These are phyloP conservation scores for Macrocentrus cingulum DNA, from an alignment of 1,140 invertebrate species.

Conservation along the genomic window DNA sequence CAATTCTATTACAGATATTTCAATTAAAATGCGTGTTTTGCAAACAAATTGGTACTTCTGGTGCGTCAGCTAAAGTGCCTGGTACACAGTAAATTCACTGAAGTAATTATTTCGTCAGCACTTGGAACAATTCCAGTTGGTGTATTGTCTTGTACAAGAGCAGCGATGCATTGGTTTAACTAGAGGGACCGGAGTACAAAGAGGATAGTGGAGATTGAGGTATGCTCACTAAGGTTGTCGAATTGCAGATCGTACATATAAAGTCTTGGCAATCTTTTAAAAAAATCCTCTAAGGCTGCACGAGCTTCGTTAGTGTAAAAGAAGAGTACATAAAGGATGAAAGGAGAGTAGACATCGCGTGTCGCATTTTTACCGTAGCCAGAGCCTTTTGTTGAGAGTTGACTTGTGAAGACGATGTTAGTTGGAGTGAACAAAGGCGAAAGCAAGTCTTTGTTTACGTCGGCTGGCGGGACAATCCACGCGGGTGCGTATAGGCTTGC, in stretches of 20 bases:
- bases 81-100: conserved; percentile 15
- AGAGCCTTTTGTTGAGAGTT: not conserved
- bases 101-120: conserved; percentile 19
- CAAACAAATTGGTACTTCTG: conserved; percentile 1
- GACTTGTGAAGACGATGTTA: conserved; percentile 4
- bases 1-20: not conserved
- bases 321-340: not conserved
- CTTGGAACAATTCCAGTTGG: conserved; percentile 20
- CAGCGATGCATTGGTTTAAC: conserved; percentile 1
- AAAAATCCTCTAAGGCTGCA: not conserved
- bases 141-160: conserved; percentile 2
- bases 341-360: not conserved
- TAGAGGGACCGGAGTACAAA: no score
- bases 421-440: not conserved
- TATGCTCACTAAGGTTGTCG: not conserved
- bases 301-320: not conserved
- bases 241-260: not conserved
- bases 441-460: conserved; percentile 18
- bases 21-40: not conserved
- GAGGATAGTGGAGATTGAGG: not conserved
- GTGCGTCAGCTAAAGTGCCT: conserved; percentile 17
- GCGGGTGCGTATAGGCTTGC: not conserved
- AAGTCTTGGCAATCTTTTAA: no score
- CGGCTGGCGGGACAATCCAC: conserved; percentile 3
- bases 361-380: conserved; percentile 3